Percentiles rank a stretch among this genome's conserved stretches.
Evolutionary conservation across 2,797 vertebrate species (phyloP).

Genomic region (Crenuchus spilurus): DNA sequence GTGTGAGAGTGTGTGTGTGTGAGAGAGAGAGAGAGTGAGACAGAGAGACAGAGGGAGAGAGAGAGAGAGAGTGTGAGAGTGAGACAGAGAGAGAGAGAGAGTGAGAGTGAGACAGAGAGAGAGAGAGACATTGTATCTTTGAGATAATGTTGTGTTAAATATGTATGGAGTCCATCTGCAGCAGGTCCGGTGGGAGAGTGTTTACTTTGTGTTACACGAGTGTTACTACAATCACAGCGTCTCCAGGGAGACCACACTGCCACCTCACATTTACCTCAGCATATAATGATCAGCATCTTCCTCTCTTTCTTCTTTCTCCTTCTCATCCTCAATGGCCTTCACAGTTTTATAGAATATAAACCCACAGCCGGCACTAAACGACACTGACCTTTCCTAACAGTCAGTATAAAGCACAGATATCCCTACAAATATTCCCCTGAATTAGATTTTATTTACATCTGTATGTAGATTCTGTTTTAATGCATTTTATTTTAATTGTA

Average conservation of each 20-base stretch:
- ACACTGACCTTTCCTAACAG: too few species aligned
- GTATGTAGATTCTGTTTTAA: too few species aligned
- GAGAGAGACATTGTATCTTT: neutral
- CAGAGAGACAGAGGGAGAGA: neutral
- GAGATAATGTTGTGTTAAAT: neutral
- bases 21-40: neutral
- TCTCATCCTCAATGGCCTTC: neutral
- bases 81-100: neutral
- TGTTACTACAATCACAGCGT: constrained; percentile 70
- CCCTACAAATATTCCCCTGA: too few species aligned
- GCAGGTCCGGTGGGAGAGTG: constrained; percentile 37
- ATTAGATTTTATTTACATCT: too few species aligned
- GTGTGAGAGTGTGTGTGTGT: too few species aligned
- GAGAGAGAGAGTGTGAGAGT: neutral
- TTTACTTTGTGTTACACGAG: constrained; percentile 61
- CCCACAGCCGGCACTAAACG: too few species aligned
- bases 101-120: neutral
- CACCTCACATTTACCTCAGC: constrained; percentile 69
- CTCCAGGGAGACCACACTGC: constrained; percentile 64
- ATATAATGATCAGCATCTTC: too few species aligned
- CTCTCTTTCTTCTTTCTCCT: too few species aligned
- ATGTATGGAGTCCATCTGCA: constrained; percentile 13
- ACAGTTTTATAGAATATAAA: neutral
- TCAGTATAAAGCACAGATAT: too few species aligned
- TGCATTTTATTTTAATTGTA: too few species aligned